Percentiles rank a stretch among this genome's conserved stretches.
Conservation (phyloP, 92 coral and sea anemone species). For the Montipora capitata region DNA sequence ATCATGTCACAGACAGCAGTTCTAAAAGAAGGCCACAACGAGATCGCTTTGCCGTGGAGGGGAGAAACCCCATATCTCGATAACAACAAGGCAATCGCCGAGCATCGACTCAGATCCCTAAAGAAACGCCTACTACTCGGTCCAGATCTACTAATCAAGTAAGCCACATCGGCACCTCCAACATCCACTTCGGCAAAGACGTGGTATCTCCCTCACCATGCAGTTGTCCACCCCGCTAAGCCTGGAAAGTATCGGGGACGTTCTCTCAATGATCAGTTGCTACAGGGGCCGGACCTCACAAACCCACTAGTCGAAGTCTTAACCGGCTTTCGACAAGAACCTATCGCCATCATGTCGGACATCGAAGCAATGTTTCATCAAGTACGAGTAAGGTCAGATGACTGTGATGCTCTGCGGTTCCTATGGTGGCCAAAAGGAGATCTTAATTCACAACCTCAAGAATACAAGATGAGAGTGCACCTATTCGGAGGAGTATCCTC, state of each 20-base stretch:
- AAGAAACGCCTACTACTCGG: conserved; percentile 29
- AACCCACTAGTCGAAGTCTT: conserved; percentile 66
- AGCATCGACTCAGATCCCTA: conserved; percentile 42
- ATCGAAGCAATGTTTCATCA: conserved; percentile 69
- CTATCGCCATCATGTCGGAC: conserved; percentile 65
- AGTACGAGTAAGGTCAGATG: conserved; percentile 34
- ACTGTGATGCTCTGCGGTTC: conserved; percentile 55
- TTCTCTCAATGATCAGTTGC: conserved; percentile 61
- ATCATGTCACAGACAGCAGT: conserved; percentile 63
- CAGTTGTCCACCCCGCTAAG: conserved; percentile 55
- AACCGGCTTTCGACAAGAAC: conserved; percentile 71
- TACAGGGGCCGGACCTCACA: conserved; percentile 82
- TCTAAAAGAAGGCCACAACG: conserved; percentile 66
- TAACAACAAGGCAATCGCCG: conserved; percentile 49
- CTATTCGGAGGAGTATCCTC: conserved; percentile 63
- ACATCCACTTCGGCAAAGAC: background rate
- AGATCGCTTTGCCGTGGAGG: conserved; percentile 71
- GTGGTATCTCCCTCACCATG: conserved; percentile 73
- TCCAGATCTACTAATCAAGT: conserved; percentile 38
- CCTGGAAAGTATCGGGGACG: conserved; percentile 62
- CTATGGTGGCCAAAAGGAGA: conserved; percentile 65
- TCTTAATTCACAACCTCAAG: conserved; percentile 24
- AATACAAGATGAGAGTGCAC: conserved; percentile 60
- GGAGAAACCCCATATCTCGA: conserved; percentile 44
- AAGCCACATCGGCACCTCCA: conserved; percentile 38